Percentiles rank a stretch among this genome's conserved stretches.
Conservation (phyloP, 2,797 vertebrate genomes). For the Acestrorhynchus altus region DNA sequence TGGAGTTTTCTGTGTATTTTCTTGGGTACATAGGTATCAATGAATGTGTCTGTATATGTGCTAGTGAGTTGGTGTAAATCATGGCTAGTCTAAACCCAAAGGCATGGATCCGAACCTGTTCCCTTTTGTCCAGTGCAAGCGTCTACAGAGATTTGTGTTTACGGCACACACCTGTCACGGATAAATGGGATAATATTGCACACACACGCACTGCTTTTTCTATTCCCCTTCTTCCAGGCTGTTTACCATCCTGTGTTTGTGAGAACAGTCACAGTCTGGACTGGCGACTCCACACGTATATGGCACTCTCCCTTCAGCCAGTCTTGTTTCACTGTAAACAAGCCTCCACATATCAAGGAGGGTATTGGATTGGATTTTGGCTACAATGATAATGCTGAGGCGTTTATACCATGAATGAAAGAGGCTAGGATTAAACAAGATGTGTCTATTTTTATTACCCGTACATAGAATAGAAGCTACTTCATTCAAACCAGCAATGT, state of each 20-base stretch:
- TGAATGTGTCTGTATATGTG: slow-evolving; percentile 1
- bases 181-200: slow-evolving; percentile 36
- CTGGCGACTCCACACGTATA: not conserved
- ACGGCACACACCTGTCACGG: slow-evolving; percentile 36
- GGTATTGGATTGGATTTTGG: not conserved
- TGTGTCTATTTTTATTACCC: slow-evolving; percentile 22
- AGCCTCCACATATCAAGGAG: not conserved
- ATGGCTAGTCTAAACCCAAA: not conserved
- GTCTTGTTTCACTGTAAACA: slow-evolving; percentile 15
- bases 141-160: slow-evolving; percentile 42
- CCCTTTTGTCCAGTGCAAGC: slow-evolving; percentile 20
- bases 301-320: not conserved
- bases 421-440: slow-evolving; percentile 28
- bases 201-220: slow-evolving; percentile 16
- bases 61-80: slow-evolving; percentile 17
- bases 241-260: slow-evolving; percentile 16
- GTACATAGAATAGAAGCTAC: slow-evolving; percentile 19
- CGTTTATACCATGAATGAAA: slow-evolving; percentile 19
- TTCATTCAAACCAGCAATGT: slow-evolving; percentile 24
- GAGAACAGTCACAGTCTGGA: slow-evolving; percentile 7
- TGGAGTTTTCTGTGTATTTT: slow-evolving; percentile 1
- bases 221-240: slow-evolving; percentile 23
- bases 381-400: not conserved
- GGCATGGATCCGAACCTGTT: slow-evolving; percentile 14
- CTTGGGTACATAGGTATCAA: not conserved